A percentile compares a stretch with the other conserved stretches of the same genome.
Conservation (phyloP, 2,888 invertebrate genomes). For the Himalopsyche tibetana region DNA sequence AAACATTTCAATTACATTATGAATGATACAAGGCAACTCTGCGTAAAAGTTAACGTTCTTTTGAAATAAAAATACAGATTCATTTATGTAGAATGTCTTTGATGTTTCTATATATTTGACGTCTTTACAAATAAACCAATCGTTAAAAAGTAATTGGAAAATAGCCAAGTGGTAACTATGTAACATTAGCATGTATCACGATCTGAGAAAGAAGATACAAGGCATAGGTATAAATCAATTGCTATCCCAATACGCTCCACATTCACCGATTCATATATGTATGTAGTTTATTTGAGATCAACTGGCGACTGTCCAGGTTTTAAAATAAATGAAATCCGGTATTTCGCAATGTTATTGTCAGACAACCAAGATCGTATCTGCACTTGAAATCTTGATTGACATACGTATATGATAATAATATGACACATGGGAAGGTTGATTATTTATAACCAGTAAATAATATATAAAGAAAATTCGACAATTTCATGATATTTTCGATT, state of each 20-base stretch:
- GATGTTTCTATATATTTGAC: too few species aligned
- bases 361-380: constrained; percentile 39
- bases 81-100: too few species aligned
- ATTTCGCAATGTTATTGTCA: constrained; percentile 47
- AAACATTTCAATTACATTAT: too few species aligned
- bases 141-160: not conserved
- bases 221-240: constrained; percentile 14
- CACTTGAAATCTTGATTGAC: constrained; percentile 43
- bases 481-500: too few species aligned
- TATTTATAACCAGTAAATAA: not conserved
- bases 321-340: constrained; percentile 50
- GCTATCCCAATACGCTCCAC: not conserved
- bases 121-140: too few species aligned
- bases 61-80: too few species aligned
- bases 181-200: not conserved
- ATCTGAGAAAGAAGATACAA: not conserved
- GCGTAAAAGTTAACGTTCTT: too few species aligned
- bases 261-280: constrained; percentile 9
- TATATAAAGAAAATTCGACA: too few species aligned
- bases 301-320: not conserved
- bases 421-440: not conserved
- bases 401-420: not conserved
- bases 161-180: not conserved
- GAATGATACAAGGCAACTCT: too few species aligned
- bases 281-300: constrained; percentile 14